Conservation (phyloP, 2,113 vertebrate species). For the Poecilia latipinna region DNA sequence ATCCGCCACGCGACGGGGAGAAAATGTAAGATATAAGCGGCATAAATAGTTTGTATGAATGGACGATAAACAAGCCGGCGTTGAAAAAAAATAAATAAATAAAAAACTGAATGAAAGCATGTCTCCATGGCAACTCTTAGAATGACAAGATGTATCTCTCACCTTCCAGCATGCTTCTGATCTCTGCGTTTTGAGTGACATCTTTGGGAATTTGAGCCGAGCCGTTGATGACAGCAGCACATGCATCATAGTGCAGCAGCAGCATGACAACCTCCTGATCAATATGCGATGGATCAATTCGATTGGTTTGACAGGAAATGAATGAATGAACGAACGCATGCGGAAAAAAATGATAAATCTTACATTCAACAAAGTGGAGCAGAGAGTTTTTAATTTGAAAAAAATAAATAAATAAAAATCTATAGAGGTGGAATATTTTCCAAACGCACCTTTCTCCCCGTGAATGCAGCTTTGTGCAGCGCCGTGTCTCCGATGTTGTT, state of each 20-base stretch:
- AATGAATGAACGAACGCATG: conserved; percentile 44
- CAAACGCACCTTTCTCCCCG: conserved; percentile 88
- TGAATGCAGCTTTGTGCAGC: conserved; percentile 95
- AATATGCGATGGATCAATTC: conserved; percentile 43
- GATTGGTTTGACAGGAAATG: conserved; percentile 19
- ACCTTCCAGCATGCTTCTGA: conserved; percentile 95
- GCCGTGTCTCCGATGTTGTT: conserved; percentile 95
- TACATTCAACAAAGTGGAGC: conserved; percentile 15
- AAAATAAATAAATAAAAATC: no score
- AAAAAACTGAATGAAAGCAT: not conserved
- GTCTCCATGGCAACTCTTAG: conserved; percentile 11
- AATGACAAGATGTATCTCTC: conserved; percentile 41
- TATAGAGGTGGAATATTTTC: not conserved
- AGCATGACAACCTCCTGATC: conserved; percentile 94
- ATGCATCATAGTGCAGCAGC: conserved; percentile 89
- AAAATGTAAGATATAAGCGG: not conserved
- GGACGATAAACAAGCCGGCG: conserved; percentile 2
- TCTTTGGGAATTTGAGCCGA: conserved; percentile 93
- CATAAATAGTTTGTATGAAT: not conserved
- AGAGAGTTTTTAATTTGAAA: conserved; percentile 4
- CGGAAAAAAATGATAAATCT: conserved; percentile 16
- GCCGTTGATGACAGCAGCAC: conserved; percentile 90
- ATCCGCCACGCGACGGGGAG: conserved; percentile 12
- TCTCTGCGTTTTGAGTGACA: conserved; percentile 89
- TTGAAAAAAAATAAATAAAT: not conserved